phyloP scores from a whole-genome alignment of 2,113 vertebrate genomes.

The Catharus minimus region DNA sequence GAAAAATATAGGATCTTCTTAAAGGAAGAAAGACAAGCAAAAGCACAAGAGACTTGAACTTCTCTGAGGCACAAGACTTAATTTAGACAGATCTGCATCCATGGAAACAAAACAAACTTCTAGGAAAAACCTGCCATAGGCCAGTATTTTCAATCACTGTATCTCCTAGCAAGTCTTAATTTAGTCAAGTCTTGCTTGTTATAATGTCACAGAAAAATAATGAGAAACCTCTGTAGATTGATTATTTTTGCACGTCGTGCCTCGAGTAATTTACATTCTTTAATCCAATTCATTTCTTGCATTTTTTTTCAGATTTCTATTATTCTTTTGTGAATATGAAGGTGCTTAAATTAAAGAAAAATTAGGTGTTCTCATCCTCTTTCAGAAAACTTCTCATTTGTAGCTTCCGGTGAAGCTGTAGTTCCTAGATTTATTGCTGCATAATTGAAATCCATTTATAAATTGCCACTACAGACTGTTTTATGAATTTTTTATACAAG shows the following conservation, averaged over 20 bases:
- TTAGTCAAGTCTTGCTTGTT: not conserved
- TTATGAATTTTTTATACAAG: not conserved
- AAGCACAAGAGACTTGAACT: not conserved
- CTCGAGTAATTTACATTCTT: not conserved
- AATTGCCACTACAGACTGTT: not conserved
- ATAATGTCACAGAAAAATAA: not conserved
- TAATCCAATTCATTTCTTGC: not conserved
- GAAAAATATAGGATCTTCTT: not conserved
- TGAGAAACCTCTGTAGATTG: fast-evolving
- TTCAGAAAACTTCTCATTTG: not conserved
- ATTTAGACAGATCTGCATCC: not conserved
- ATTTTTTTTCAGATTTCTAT: not conserved
- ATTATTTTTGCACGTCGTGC: not conserved
- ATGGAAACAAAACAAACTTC: not conserved
- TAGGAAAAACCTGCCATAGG: not conserved
- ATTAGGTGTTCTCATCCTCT: not conserved
- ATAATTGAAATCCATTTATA: not conserved
- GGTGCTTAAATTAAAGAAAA: not conserved
- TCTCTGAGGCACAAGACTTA: not conserved
- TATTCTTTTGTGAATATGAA: not conserved
- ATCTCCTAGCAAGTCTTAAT: not conserved
- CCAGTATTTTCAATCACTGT: not conserved
- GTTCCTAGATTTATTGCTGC: not conserved
- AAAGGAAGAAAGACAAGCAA: not conserved
- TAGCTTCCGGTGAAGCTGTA: not conserved